Base-by-base conservation (phyloP, 1,140 invertebrate species). In the Maconellicoccus hirsutus region DNA sequence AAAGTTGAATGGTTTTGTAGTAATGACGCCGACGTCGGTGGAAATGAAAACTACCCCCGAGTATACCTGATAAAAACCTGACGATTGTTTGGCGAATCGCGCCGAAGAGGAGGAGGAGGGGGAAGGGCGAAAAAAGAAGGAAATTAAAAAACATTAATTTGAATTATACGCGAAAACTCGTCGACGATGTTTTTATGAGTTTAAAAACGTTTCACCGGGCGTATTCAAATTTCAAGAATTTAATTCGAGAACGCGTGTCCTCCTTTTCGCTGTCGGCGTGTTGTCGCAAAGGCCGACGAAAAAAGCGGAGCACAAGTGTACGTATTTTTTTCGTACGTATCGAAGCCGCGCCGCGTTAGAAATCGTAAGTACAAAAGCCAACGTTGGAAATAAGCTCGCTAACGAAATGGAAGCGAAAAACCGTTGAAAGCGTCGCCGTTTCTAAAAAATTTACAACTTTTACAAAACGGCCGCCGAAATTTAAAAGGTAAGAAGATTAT, bases 401-500 rank as follows among this genome's bases (percentile, higher is more conserved):
- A 8, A 52, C 16, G 29, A 33, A 33, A 52, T 3, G 29, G 29
- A 52, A 16, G 42, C 42, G n/a, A n/a, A n/a, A 33, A 12, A 52
- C n/a, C 42, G 2, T 16, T 3, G 42, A 52, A 16, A 3, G 42
- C n/a, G 6, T 52, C 42, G 4, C 42, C 42, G 16, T 52, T 52
- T 52, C 42, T 16, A 52, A 52, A 52, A 52, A 52, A 52, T 16
- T 16, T 4, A 52, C 42, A 16, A 52, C 42, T 52, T 52, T 52
- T 52, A 52, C 16, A 6, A 16, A 52, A n/a, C n/a, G 33, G 42
- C 42, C 42, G 16, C 42, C 16, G 42, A 52, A 52, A 52, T 52
- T 52, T 52, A 52, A 52, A 52, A 52, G 42, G 42, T 52, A 52
- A 52, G 42, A 52, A 52, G 42, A 52, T 52, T 52, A 52, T 52